These are phyloP conservation scores for Drosophila mimica DNA, from an alignment of 2,888 invertebrate species.

Conservation along the genomic window DNA sequence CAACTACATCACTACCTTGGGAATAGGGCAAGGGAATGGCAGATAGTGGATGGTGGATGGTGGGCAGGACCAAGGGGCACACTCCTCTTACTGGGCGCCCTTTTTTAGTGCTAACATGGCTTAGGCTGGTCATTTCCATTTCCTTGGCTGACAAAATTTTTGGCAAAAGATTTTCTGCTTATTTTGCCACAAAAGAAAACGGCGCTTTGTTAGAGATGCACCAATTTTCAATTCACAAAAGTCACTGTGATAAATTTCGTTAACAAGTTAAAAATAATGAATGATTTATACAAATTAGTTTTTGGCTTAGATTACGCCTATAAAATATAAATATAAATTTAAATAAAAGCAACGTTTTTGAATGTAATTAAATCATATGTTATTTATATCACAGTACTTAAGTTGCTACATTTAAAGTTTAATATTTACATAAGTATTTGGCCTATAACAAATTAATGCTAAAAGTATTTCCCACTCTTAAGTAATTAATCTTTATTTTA, in stretches of 20 bases:
- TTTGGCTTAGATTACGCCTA: too few species aligned
- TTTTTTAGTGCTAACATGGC: conserved; percentile 53
- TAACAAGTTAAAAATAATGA: neutral
- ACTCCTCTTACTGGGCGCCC: conserved; percentile 7
- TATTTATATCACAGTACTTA: neutral
- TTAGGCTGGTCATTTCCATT: conserved; percentile 72
- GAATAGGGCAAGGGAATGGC: neutral
- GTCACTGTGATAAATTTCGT: conserved; percentile 4
- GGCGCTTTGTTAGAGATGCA: conserved; percentile 39
- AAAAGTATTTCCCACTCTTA: neutral
- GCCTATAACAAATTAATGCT: neutral
- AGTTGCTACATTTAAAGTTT: neutral
- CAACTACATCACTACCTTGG: conserved; percentile 13
- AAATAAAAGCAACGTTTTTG: neutral
- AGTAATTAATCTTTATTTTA: neutral
- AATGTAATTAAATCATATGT: neutral
- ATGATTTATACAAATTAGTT: too few species aligned
- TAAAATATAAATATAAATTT: neutral
- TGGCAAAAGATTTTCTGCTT: conserved; percentile 83
- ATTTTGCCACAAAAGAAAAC: conserved; percentile 74
- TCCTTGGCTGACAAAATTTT: conserved; percentile 77
- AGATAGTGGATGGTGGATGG: neutral
- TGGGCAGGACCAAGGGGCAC: neutral
- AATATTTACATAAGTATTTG: neutral
- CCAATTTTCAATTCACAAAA: conserved; percentile 17